Evolutionary conservation across 2,888 invertebrate species (phyloP).

Genomic region (Lasius platythorax): DNA sequence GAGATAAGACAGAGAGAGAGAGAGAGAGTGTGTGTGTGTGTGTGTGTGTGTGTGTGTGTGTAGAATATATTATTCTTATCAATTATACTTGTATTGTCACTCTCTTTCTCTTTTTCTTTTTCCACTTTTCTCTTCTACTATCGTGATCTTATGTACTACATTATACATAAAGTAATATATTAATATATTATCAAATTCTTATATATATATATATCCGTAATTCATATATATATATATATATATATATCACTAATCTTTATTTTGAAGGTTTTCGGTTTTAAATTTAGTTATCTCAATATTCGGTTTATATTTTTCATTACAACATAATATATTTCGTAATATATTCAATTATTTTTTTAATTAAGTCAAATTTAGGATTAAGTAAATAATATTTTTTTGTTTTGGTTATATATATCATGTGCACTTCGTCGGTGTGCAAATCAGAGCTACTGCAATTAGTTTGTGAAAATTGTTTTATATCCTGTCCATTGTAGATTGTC

Average conservation of each 20-base stretch:
- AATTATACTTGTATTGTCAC: neutral
- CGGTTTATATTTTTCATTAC: neutral
- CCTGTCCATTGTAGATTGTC: neutral
- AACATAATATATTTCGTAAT: neutral
- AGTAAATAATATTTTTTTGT: neutral
- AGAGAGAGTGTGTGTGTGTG: no score
- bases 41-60: no score
- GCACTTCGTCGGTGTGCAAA: neutral
- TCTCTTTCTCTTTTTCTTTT: neutral
- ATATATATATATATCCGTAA: no score
- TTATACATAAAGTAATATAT: neutral
- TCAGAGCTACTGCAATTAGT: neutral
- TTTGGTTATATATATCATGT: neutral
- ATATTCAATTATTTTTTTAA: neutral
- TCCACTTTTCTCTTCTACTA: neutral
- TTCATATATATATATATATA: neutral
- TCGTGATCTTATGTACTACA: neutral
- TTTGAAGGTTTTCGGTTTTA: neutral
- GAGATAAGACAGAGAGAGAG: neutral
- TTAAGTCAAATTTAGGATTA: neutral
- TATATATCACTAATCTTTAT: conserved; percentile 3
- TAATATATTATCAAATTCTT: neutral
- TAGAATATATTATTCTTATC: neutral
- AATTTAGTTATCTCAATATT: neutral
- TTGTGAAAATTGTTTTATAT: conserved; percentile 1